Evolutionary conservation across 2,797 vertebrate genomes (phyloP).

Genomic region (Sciurus carolinensis): DNA sequence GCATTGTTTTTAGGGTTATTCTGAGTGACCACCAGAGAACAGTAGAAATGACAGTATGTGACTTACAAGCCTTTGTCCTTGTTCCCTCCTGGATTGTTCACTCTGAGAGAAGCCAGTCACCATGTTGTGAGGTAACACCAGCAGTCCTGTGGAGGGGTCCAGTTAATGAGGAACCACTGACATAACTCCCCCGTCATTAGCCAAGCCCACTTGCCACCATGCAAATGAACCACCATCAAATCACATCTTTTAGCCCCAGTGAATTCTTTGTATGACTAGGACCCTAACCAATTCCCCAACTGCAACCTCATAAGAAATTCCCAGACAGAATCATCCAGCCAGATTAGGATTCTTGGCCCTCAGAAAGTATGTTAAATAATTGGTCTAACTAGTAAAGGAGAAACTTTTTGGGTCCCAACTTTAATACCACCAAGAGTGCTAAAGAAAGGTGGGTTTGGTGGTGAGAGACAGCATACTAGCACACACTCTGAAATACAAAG

Average conservation of each 20-base stretch:
- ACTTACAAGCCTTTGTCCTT: not conserved
- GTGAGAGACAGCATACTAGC: not conserved
- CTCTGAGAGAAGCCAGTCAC: not conserved
- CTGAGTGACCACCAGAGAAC: not conserved
- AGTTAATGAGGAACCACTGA: not conserved
- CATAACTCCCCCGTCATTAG: not conserved
- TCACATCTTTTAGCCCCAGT: not conserved
- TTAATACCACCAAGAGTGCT: not conserved
- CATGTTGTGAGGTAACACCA: not conserved
- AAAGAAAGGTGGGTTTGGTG: conserved; percentile 4
- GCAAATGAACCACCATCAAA: not conserved
- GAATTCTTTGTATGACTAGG: not conserved
- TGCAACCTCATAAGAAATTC: not conserved
- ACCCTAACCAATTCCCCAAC: not conserved
- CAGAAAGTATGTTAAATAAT: not conserved
- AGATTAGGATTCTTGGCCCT: not conserved
- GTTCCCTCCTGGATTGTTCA: not conserved
- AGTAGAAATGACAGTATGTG: not conserved
- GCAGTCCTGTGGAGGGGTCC: not conserved
- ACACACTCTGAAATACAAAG: not conserved
- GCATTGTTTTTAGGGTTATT: not conserved
- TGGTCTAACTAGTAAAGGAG: not conserved
- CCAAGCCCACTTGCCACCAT: not conserved
- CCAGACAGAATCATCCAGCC: not conserved
- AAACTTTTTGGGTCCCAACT: not conserved